These are phyloP conservation scores for Lithobates pipiens DNA, from an alignment of 2,797 vertebrate genomes.

Conservation along the genomic window DNA sequence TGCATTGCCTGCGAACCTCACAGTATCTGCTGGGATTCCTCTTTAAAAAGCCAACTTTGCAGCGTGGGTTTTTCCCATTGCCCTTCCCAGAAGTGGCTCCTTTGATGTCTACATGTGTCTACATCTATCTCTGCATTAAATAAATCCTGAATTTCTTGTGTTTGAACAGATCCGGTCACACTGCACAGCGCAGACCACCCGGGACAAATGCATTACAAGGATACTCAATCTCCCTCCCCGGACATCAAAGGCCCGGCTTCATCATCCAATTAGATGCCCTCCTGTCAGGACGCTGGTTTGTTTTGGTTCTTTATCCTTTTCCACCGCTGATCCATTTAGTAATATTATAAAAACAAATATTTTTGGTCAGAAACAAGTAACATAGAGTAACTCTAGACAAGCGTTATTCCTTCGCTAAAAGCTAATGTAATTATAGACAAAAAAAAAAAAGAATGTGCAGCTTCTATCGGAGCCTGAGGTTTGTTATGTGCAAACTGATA, in stretches of 20 bases:
- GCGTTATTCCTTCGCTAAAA: constrained; percentile 28
- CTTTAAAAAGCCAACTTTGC: neutral
- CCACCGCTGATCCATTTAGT: constrained; percentile 38
- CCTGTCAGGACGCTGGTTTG: constrained; percentile 45
- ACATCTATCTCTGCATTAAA: constrained; percentile 32
- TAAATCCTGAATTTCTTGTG: constrained; percentile 55
- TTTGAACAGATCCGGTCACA: constrained; percentile 65
- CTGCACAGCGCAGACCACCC: constrained; percentile 56
- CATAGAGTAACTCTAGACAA: constrained; percentile 33
- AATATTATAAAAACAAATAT: constrained; percentile 49
- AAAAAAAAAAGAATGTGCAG: no score
- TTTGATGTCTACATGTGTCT: constrained; percentile 53
- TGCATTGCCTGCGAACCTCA: neutral
- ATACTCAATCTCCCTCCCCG: constrained; percentile 63
- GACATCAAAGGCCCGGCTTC: constrained; percentile 62
- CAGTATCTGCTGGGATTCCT: neutral
- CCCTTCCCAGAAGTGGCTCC: constrained; percentile 26
- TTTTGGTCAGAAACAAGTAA: constrained; percentile 38
- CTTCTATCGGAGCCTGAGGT: no score
- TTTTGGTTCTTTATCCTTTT: constrained; percentile 22
- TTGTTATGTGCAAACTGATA: no score
- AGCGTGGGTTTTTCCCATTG: neutral
- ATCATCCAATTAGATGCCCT: constrained; percentile 44
- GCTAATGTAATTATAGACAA: constrained; percentile 5
- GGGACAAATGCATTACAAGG: constrained; percentile 63